Conservation (phyloP, 2,797 vertebrate genomes). For the Peromyscus nudipes region DNA sequence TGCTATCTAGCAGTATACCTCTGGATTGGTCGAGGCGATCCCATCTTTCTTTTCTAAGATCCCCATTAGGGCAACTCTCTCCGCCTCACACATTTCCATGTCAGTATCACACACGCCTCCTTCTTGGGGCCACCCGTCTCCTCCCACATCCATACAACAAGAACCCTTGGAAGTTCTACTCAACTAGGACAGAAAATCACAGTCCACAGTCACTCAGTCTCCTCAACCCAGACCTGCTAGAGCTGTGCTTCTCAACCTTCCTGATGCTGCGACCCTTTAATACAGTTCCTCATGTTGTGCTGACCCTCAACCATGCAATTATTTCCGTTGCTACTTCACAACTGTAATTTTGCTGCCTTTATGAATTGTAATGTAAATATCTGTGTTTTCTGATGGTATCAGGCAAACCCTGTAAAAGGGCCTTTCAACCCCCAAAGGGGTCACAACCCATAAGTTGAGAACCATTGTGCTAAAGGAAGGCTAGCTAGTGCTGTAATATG, state of each 20-base stretch:
- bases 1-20: neutral
- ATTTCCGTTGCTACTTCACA: neutral
- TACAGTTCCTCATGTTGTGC: no score
- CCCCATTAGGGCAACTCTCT: neutral
- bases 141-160: neutral
- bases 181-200: neutral
- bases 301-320: neutral
- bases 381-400: neutral
- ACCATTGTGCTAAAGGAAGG: neutral
- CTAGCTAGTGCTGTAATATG: neutral
- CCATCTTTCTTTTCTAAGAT: neutral
- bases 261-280: neutral
- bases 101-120: neutral
- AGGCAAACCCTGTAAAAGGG: neutral
- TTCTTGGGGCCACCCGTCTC: neutral
- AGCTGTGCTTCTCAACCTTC: neutral
- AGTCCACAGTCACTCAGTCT: neutral
- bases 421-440: neutral
- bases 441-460: neutral
- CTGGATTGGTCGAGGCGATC: neutral
- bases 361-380: neutral
- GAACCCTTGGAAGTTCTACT: constrained; percentile 25
- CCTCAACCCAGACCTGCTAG: neutral
- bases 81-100: neutral
- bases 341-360: neutral